Base-by-base conservation (phyloP, 2,888 invertebrate species). In the Ophioninae sp. region DNA sequence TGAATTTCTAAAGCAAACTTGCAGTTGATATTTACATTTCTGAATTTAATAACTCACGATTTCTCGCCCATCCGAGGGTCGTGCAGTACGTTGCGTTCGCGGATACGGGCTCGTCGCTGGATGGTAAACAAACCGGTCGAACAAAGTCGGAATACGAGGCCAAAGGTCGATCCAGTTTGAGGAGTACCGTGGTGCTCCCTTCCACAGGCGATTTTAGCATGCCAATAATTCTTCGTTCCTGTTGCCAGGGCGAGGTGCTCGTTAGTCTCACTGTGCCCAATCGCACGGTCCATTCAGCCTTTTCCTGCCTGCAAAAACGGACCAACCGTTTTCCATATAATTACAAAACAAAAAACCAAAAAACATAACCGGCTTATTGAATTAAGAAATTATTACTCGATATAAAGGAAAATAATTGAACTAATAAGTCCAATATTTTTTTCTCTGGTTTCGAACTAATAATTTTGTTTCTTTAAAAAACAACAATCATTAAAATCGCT, bases 201-300 rank as follows among this genome's bases (percentile, higher is more conserved):
- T 97, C 97, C 0, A 98, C 97, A 0, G 97, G 98, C 0, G 97
- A 97, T 87, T 97, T 97, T 20, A 97, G 96, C 96, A 98, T 96
- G 44, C 97, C 97, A 6, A 97, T 95, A 74, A 97, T 96, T 79
- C 97, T 94, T 72, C 96, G 94, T 87, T 97, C 96, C 91, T 97
- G 97, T 87, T 97, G 97, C 97, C 97, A 97, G 0, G 98, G 98
- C 0, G 97, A 95, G 0, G 96, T 95, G 83, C 97, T 96, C 62
- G 96, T 95, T 62, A 97, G 94, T 67, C 98, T 95, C 0, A 97
- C 95, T 7, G 95, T 94, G 1, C 97, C 97, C 81, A 97, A 94
- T 87, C 96, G 94, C 0, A 97, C 97, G 39, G 95, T 95, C 98
- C 98, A 98, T 91, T 97, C 97, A 0, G 97, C 97, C 91, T 97